Conservation (phyloP, 2,113 vertebrate genomes). For the Dinomys branickii region DNA sequence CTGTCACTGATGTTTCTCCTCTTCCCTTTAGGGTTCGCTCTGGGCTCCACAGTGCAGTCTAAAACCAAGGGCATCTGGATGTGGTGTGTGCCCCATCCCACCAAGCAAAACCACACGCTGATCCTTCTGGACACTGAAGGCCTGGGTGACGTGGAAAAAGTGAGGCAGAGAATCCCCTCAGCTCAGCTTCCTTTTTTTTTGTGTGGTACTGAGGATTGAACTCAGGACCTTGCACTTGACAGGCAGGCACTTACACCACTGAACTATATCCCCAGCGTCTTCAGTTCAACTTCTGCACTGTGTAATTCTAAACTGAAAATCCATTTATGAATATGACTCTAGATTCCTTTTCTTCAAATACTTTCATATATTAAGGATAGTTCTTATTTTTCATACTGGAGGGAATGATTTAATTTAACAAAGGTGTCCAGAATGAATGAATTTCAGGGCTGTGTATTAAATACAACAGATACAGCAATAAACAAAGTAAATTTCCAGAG, state of each 20-base stretch:
- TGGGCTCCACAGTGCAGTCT: slow-evolving; percentile 74
- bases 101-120: slow-evolving; percentile 63
- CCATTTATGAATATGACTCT: not conserved
- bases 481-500: not conserved
- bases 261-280: too few relatives aligned
- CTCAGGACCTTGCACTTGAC: too few relatives aligned
- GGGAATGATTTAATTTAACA: not conserved
- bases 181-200: too few relatives aligned
- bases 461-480: not conserved
- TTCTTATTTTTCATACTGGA: not conserved
- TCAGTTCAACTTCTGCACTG: not conserved
- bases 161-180: not conserved
- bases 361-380: not conserved
- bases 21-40: slow-evolving; percentile 75
- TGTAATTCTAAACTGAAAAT: not conserved
- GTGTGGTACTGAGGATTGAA: too few relatives aligned
- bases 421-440: not conserved
- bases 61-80: slow-evolving; percentile 86
- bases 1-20: not conserved
- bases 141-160: slow-evolving; percentile 82
- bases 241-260: too few relatives aligned
- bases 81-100: slow-evolving; percentile 81
- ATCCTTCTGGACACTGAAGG: slow-evolving; percentile 84
- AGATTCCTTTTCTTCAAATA: not conserved
- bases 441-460: not conserved